These are phyloP conservation scores for Lathronympha strigana DNA, from an alignment of 2,888 invertebrate species.

Conservation along the genomic window DNA sequence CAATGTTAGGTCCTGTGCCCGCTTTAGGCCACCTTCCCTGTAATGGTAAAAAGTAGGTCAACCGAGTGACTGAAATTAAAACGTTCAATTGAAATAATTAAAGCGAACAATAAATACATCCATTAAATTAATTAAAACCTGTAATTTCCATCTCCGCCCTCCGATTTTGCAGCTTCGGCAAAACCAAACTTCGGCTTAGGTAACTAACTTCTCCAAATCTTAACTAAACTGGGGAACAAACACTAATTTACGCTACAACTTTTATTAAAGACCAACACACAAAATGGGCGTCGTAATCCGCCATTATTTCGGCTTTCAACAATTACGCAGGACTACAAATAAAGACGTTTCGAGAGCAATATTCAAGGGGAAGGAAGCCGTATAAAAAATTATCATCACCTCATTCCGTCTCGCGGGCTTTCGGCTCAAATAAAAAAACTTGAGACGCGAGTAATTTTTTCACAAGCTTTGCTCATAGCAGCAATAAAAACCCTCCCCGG, in stretches of 20 bases:
- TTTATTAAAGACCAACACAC: conserved; percentile 45
- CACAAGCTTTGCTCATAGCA: conserved; percentile 77
- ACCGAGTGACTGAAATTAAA: neutral
- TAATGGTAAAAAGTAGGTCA: neutral
- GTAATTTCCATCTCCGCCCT: conserved; percentile 24
- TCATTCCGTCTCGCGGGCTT: conserved; percentile 53
- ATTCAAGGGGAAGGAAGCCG: conserved; percentile 58
- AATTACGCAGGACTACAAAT: conserved; percentile 62
- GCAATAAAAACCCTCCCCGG: conserved; percentile 74
- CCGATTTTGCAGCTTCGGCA: neutral
- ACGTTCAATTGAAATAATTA: conserved; percentile 25
- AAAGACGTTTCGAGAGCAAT: conserved; percentile 65
- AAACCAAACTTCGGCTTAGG: conserved; percentile 6
- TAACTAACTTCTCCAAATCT: conserved; percentile 5
- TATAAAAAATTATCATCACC: conserved; percentile 72
- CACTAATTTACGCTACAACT: conserved; percentile 35
- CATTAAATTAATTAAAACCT: conserved; percentile 31
- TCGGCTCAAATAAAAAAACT: conserved; percentile 62
- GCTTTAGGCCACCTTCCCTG: too few relatives aligned
- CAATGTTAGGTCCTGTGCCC: too few relatives aligned
- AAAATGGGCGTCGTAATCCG: conserved; percentile 49
- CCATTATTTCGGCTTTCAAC: conserved; percentile 58
- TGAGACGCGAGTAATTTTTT: conserved; percentile 75
- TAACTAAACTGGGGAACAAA: conserved; percentile 11
- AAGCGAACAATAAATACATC: conserved; percentile 14